These are phyloP conservation scores for Oenanthe melanoleuca DNA, from an alignment of 2,113 vertebrate genomes.

Conservation along the genomic window DNA sequence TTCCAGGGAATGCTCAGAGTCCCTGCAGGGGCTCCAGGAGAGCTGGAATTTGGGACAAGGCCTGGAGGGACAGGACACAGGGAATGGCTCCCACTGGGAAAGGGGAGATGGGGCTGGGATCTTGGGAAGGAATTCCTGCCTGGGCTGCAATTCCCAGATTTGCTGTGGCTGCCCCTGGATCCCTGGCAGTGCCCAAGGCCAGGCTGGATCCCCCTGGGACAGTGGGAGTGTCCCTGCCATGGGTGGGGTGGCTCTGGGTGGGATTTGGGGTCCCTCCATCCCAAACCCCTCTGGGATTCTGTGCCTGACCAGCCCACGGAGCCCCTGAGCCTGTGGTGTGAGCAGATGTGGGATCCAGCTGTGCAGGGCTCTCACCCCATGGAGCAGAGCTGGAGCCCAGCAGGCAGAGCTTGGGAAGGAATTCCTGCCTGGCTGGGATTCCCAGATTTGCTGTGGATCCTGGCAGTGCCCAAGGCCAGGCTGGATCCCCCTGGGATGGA, in stretches of 20 bases:
- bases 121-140: background rate
- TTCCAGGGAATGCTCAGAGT: no score
- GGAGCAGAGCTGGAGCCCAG: background rate
- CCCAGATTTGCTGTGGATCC: background rate
- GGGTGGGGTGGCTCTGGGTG: no score
- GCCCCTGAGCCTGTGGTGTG: background rate
- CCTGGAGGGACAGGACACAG: no score
- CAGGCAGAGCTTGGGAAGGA: background rate
- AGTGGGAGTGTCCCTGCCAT: no score
- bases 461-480: no score
- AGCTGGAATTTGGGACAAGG: no score
- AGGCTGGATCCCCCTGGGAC: fast-evolving
- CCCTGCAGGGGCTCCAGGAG: no score
- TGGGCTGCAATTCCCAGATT: background rate
- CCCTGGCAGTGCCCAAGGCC: background rate
- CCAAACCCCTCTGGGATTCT: no score
- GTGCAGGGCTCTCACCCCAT: fast-evolving
- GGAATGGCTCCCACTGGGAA: background rate
- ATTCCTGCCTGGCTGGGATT: no score
- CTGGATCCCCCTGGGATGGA: no score
- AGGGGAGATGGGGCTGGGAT: background rate
- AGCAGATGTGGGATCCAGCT: background rate
- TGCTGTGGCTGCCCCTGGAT: background rate
- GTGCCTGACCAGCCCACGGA: no score
- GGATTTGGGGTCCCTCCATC: no score